Evolutionary conservation across 2,888 invertebrate species (phyloP), one percentile per base, ranked within the genome.

Genomic region (Chalcosyrphus nemorum): DNA sequence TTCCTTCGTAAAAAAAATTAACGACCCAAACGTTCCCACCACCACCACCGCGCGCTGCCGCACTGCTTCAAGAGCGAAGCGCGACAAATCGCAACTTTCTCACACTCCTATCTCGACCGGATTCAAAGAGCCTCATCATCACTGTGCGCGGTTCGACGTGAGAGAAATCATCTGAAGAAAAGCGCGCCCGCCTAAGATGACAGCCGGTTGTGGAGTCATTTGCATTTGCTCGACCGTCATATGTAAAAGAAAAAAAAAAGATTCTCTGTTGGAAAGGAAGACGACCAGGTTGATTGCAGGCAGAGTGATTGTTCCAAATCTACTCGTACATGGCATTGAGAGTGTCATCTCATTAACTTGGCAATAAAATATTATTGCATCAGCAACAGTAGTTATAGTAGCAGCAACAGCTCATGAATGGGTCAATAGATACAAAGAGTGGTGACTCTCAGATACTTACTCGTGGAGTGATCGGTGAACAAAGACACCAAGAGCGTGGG

Each of bases 401-500:
- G 21, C 21, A 54, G 43, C 9, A 52, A 41, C 57, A 41, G 19
- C 65, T 57, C 38, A 66, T 68, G 76, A 76, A 76, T 68, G 76
- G 76, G 66, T 76, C 76, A 76, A 76, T 76, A 68, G 66, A 76
- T 59, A 76, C 50, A 61, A 45, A 82, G 74, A 82, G 66, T 50
- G 68, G 66, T 50, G 68, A 82, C 72, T 82, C 72, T 72, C 72
- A 72, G 54, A 72, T 65, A 77, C 78, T 78, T 66, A 61, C 32
- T 78, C 68, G 21, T n/a, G n/a, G n/a, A n/a, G n/a, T n/a, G n/a
- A n/a, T 5, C 59, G 24, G 2, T 52, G 24, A 76, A 81, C 81
- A 81, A 81, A 77, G 81, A 35, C n/a, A n/a, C 71, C 70, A 59
- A 57, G 78, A 82, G 82, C 78, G 82, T 82, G 82, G 82, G 82